Evolutionary conservation across 2,797 vertebrate species (phyloP), one percentile per base, ranked within the genome.

Genomic region (Pangasius larnaudii): DNA sequence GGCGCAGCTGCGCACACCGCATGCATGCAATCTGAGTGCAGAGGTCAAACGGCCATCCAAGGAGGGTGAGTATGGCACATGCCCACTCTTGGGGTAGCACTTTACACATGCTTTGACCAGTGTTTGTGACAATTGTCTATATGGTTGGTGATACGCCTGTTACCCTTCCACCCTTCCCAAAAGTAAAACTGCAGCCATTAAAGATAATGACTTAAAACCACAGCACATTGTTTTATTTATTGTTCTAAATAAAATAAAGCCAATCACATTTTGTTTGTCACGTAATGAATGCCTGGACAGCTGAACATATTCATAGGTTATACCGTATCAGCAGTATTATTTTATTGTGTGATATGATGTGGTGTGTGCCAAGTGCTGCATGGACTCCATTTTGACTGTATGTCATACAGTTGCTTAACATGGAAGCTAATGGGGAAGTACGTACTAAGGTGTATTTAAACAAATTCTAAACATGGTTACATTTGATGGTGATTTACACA

Each of bases 1-100:
- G 84, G 98, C 99, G 89, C 98, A 99, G 93, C 97, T 99, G 87
- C 98, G 98, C 95, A 97, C 97, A 53, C 98, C 98, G 84, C 98
- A 99, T 94, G 94, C 97, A 93, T 99, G 99, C 98, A 99, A 99
- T 92, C 96, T 99, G 91, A 99, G 97, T 89, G 97, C 97, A 69
- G 99, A 99, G 96, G 98, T 98, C 92, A 98, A 98, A 90, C 96
- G 98, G 81, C 98, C 98, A 0, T 97, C 97, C 88, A 99, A 99
- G 96, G 98, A 99, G 98, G 99, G 99, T 99, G 97, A 97, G 98
- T 97, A 95, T 94, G 87, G 90, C 88, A 67, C 90, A 36, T 67
- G 51, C 81, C 85, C 63, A 5, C 65, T 30, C 27, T 46, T 71
- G 42, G 77, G 69, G 67, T 69, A 49, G 65, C 39, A 33, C 75